A percentile compares a stretch with the other conserved stretches of the same genome.
Conservation (phyloP, 2,113 vertebrate species). For the Ginglymostoma cirratum region DNA sequence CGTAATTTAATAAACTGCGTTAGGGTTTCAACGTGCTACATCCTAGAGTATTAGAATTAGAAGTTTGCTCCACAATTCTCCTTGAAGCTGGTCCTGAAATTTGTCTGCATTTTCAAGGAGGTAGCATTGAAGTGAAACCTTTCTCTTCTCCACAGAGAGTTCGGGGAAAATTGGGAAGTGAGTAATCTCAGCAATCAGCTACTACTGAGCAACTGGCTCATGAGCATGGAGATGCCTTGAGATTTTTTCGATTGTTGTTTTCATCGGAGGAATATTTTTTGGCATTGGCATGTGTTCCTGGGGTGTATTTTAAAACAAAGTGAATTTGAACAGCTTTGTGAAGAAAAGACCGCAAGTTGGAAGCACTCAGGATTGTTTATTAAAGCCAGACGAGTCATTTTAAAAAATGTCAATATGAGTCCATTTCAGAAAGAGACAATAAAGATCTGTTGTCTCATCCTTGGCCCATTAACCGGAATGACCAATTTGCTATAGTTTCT, state of each 20-base stretch:
- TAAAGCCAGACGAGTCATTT: neutral
- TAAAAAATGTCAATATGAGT: neutral
- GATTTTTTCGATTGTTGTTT: neutral
- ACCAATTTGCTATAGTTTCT: neutral
- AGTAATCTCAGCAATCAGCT: neutral
- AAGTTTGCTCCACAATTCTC: neutral
- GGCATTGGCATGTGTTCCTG: neutral
- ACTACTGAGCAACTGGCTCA: neutral
- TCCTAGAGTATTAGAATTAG: neutral
- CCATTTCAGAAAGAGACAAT: neutral
- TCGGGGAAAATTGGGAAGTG: neutral
- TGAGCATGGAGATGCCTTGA: neutral
- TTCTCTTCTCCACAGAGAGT: neutral
- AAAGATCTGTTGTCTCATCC: slow-evolving; percentile 17
- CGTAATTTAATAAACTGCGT: neutral
- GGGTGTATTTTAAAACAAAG: neutral
- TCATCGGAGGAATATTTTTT: neutral
- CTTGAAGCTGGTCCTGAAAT: neutral
- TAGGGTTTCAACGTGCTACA: neutral
- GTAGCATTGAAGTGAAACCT: neutral
- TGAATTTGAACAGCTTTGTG: neutral
- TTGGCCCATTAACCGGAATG: neutral
- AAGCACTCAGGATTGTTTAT: neutral
- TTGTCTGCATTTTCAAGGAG: neutral
- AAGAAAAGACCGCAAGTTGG: slow-evolving; percentile 6